A percentile compares a stretch with the other conserved stretches of the same genome.
Conservation (phyloP, 1,140 invertebrate genomes). For the Brachionus paranguensis region DNA sequence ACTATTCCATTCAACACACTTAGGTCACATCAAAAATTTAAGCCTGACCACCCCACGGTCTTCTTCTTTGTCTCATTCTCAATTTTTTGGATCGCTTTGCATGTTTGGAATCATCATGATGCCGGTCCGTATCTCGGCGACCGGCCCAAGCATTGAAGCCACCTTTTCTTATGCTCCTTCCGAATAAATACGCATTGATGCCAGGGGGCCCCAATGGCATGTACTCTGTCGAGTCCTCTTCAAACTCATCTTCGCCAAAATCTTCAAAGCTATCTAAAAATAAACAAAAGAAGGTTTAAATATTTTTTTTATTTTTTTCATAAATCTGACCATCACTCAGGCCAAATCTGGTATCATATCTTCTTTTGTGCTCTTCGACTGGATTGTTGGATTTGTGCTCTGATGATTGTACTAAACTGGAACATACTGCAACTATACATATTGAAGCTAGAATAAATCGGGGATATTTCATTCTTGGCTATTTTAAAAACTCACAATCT, state of each 20-base stretch:
- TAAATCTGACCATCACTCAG: background rate
- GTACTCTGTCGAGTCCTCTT: background rate
- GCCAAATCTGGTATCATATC: background rate
- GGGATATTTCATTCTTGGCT: background rate
- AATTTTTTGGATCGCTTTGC: background rate
- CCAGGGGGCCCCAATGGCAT: background rate
- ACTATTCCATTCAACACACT: background rate
- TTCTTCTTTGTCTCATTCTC: constrained; percentile 22
- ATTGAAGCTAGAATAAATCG: background rate
- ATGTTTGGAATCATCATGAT: background rate
- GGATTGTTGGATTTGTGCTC: background rate
- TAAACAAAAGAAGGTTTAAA: background rate
- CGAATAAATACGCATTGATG: constrained; percentile 6
- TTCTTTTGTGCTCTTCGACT: background rate
- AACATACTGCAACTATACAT: background rate
- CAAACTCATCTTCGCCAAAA: background rate
- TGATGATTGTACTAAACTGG: background rate
- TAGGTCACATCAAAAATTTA: background rate
- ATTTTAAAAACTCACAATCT: background rate
- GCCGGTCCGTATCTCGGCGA: background rate
- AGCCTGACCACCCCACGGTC: constrained; percentile 18
- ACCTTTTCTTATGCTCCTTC: constrained; percentile 13
- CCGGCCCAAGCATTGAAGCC: constrained; percentile 39
- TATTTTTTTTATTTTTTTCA: background rate
- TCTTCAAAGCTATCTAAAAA: constrained; percentile 10